Base-by-base conservation (phyloP, 2,113 vertebrate genomes). In the mouse (Mus musculus) region DNA sequence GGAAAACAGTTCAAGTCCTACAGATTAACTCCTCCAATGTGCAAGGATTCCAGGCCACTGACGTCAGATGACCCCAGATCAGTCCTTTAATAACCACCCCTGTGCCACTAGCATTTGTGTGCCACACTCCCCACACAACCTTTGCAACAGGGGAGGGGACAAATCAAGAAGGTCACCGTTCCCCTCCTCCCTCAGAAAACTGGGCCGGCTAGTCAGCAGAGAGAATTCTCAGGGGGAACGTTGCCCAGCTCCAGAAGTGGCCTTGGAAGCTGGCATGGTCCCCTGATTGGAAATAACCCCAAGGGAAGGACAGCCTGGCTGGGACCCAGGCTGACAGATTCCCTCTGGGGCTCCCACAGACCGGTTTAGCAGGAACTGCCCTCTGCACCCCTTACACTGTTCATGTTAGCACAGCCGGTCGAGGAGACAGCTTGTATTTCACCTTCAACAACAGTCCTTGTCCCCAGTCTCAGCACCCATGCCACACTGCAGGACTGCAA, bases 361-460 rank as follows among this genome's bases (percentile, higher is more conserved):
- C 86, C 33, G 7, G 73, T 72, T 93, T 95, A 75, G 56, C 77
- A 36, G 59, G 91, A 93, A 12, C 36, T n/a, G 22, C 46, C 78
- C 88, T 77, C 71, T 39, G 0, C 0, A 36, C 0, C 1, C 28
- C 4, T 77, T 78, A 22, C 22, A 0, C 0, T 24, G 52, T 94
- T 91, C 95, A 26, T 0, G 8, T 46, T 87, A 72, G 42, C 33
- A 30, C 85, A 46, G 86, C 33, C 80, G 42, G 78, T 71, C 39
- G 54, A 69, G 9, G 9, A 28, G 2, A 73, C 24, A 13, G 1
- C 77, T 33, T 39, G 7, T 0, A 24, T 82, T 76, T 54, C 24
- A 9, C 30, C 36, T 42, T 11, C 22, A 12, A 39, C 33, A 10
- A 72, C 20, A 33, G 89, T 56, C 61, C 20, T 54, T 9, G 54